Conservation (phyloP, 35 echinoderm and acorn worm species). For the Heliocidaris erythrogramma region DNA sequence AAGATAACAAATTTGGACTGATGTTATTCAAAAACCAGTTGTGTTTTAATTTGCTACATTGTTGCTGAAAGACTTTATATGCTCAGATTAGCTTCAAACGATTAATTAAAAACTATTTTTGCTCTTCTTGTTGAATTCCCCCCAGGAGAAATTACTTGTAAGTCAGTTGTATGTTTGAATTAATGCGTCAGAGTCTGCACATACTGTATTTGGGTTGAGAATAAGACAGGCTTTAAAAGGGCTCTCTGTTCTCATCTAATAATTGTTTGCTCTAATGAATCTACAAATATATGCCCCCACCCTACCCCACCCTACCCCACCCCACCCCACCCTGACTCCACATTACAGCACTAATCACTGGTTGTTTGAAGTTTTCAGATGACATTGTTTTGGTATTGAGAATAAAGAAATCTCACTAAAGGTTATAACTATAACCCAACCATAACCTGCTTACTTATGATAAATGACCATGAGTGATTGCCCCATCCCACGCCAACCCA, state of each 20-base stretch:
- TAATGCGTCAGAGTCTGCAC: background rate
- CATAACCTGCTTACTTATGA: background rate
- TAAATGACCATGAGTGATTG: background rate
- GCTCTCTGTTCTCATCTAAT: background rate
- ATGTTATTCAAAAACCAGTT: background rate
- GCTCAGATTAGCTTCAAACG: background rate
- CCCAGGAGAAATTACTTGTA: slow-evolving; percentile 4
- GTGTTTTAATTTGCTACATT: background rate
- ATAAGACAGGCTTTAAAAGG: background rate
- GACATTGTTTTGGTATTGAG: too few species aligned
- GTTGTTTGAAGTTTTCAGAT: too few species aligned
- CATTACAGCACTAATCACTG: background rate
- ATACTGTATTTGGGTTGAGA: background rate
- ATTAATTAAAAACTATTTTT: background rate
- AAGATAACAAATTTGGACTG: background rate
- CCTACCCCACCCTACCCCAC: background rate
- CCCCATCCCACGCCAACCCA: background rate
- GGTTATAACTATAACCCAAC: too few species aligned
- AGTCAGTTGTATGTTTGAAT: background rate
- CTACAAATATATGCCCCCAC: background rate
- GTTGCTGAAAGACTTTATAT: background rate
- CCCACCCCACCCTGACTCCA: background rate
- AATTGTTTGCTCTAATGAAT: background rate
- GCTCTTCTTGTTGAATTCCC: background rate
- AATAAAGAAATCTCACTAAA: too few species aligned